These are phyloP conservation scores for Spialia ferax DNA, from an alignment of 2,888 invertebrate species.

Conservation along the genomic window DNA sequence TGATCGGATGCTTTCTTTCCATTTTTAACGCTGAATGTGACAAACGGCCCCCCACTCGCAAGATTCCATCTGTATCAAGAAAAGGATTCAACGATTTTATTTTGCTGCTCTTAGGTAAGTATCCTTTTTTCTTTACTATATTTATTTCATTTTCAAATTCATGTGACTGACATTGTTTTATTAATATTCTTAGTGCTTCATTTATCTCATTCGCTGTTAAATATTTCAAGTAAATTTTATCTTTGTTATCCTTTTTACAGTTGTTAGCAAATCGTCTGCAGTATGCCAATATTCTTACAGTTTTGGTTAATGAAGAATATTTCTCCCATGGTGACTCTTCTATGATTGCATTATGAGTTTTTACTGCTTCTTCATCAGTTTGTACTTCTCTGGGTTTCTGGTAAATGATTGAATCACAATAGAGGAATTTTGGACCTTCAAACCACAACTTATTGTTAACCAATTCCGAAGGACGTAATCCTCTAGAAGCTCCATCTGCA, in stretches of 20 bases:
- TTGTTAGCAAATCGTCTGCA: neutral
- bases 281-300: neutral
- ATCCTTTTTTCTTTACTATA: neutral
- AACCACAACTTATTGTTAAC: conserved; percentile 8
- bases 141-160: neutral
- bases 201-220: neutral
- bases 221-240: neutral
- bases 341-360: too few species aligned
- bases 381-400: conserved; percentile 5
- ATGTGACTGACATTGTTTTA: neutral
- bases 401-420: conserved; percentile 2
- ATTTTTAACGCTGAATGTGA: neutral
- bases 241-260: neutral
- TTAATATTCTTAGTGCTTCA: neutral
- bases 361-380: neutral
- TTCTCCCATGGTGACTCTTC: neutral
- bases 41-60: conserved; percentile 20
- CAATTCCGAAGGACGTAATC: conserved; percentile 8
- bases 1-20: conserved; percentile 7
- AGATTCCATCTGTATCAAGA: conserved; percentile 11
- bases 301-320: neutral
- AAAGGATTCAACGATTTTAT: neutral
- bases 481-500: conserved; percentile 10
- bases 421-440: conserved; percentile 12
- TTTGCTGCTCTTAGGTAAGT: neutral